A percentile compares a stretch with the other conserved stretches of the same genome.
Evolutionary conservation across 2,888 invertebrate genomes (phyloP).

Genomic region (Eupithecia subumbrata): DNA sequence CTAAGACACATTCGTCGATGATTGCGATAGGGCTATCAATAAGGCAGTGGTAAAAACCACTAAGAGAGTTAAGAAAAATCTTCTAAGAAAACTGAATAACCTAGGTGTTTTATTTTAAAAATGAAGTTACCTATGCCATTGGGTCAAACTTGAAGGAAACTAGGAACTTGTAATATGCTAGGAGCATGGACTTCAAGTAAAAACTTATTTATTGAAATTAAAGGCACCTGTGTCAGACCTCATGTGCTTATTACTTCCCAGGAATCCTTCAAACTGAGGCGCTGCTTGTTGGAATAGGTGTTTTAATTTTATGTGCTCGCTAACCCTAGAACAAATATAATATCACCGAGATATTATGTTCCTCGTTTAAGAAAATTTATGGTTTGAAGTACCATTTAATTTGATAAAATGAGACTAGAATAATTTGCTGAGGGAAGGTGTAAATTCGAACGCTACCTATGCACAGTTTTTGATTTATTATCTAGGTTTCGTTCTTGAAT

Average conservation of each 20-base stretch:
- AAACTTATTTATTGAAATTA: background rate
- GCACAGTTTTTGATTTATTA: background rate
- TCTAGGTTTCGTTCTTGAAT: too few species aligned
- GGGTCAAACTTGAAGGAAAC: background rate
- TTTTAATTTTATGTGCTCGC: background rate
- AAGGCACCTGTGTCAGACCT: background rate
- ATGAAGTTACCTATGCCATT: background rate
- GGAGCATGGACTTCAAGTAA: background rate
- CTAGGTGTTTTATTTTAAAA: background rate
- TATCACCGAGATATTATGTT: constrained; percentile 36
- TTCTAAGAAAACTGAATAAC: background rate
- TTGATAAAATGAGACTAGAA: constrained; percentile 39
- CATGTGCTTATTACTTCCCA: background rate
- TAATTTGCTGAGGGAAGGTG: constrained; percentile 8
- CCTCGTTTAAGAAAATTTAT: constrained; percentile 41
- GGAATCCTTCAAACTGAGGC: background rate
- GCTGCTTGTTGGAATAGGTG: background rate
- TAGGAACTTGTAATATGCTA: background rate
- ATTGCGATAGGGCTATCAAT: constrained; percentile 22
- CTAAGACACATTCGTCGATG: constrained; percentile 26
- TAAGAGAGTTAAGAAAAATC: background rate
- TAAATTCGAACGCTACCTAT: background rate
- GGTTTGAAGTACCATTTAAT: constrained; percentile 41
- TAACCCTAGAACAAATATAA: constrained; percentile 44
- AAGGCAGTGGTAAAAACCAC: constrained; percentile 8